Percentiles rank a stretch among this genome's conserved stretches.
Evolutionary conservation across 1,140 invertebrate genomes (phyloP).

Genomic region (Drosophila kanapiae): DNA sequence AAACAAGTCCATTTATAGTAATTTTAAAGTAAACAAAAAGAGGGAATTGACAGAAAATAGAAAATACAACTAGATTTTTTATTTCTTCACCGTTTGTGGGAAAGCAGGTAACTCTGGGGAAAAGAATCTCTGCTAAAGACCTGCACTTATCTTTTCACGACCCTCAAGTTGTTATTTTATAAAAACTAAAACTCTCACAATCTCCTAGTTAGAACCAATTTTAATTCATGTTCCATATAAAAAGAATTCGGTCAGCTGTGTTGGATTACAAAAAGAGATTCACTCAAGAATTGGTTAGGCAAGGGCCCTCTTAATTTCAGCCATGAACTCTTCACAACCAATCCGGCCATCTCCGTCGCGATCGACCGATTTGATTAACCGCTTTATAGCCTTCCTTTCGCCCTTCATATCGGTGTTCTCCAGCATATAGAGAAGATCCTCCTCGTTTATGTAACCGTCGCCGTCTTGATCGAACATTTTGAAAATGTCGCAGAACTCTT

Average conservation of each 20-base stretch:
- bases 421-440: slow-evolving; percentile 97
- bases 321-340: slow-evolving; percentile 89
- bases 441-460: slow-evolving; percentile 95
- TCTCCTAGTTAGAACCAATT: too few species aligned
- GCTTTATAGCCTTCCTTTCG: not conserved
- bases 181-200: too few species aligned
- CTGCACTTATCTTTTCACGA: too few species aligned
- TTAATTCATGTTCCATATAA: too few species aligned
- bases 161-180: too few species aligned
- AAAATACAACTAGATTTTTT: not conserved
- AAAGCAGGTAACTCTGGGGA: too few species aligned
- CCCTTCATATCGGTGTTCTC: slow-evolving; percentile 85
- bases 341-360: slow-evolving; percentile 95
- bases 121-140: too few species aligned
- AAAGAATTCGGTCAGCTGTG: not conserved
- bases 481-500: slow-evolving; percentile 61
- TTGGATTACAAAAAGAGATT: not conserved
- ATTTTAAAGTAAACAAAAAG: not conserved
- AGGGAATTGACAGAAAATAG: not conserved
- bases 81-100: too few species aligned
- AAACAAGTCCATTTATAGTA: too few species aligned
- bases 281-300: not conserved
- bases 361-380: slow-evolving; percentile 87
- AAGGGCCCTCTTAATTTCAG: slow-evolving; percentile 21
- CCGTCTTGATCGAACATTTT: slow-evolving; percentile 97